Base-by-base conservation (phyloP, 2,113 vertebrate genomes). In the Bujurquina vittata region DNA sequence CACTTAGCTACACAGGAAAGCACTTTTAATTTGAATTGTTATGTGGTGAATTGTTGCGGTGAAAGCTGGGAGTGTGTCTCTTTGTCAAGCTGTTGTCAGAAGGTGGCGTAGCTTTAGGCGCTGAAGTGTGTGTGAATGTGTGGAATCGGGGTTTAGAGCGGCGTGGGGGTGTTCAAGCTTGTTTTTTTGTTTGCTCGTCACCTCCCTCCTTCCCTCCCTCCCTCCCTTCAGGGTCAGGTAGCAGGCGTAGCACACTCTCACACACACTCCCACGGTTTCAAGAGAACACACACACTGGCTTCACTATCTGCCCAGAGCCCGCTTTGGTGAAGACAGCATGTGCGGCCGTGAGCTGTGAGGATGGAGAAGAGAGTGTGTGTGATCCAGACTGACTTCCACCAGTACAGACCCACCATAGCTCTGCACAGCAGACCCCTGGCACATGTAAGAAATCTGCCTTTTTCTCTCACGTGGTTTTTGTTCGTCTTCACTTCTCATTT, bases 341-440 rank as follows among this genome's bases (percentile, higher is more conserved):
- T 93, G 88, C 74, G 75, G 61, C 83, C 63, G 87, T 35, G 78
- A 86, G 84, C 85, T 75, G 89, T 94, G 92, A 95, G 93, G 92
- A 96, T 96, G 95, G 95, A 96, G 85, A 96, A 96, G 94, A 95
- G 92, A 89, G 96, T 96, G 89, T 96, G 95, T 89, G 94, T 96
- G 91, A 96, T 96, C 93, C 94, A 96, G 90, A 96, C 96, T 74
- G 95, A 96, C 90, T 96, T 96, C 91, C 96, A 94, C 91, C 96
- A 96, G 93, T 96, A 95, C 91, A 91, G 95, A 83, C 91, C 95
- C 74, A 89, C 93, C 85, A 79, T 93, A 86, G 76, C 83, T 76
- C 65, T 93, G 63, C 89, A 94, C 89, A 78, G 84, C 88, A 93
- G 89, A 86, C 75, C 84, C 43, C 83, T 91, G 89, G 92, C 87